Conservation (phyloP, 1,140 invertebrate genomes). For the Bombus sibiricus region DNA sequence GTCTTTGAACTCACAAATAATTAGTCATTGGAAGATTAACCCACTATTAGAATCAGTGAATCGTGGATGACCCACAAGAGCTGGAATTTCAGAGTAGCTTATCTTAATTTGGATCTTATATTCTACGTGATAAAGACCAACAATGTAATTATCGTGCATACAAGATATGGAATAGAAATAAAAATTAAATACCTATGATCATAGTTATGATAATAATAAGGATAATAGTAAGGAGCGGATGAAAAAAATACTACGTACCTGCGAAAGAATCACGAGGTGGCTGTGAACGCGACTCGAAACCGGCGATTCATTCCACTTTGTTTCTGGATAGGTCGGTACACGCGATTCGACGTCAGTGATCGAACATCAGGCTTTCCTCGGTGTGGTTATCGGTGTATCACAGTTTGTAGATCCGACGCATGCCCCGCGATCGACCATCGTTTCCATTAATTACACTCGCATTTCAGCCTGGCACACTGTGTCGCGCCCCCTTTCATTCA, state of each 20-base stretch:
- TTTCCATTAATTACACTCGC: conserved; percentile 65
- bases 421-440: conserved; percentile 61
- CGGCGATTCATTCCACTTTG: conserved; percentile 48
- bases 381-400: conserved; percentile 55
- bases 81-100: background rate
- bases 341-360: conserved; percentile 34
- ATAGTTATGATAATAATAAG: background rate
- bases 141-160: background rate
- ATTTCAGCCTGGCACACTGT: conserved; percentile 51
- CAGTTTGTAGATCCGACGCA: conserved; percentile 57
- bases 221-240: too few species aligned
- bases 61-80: background rate
- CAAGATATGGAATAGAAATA: too few species aligned
- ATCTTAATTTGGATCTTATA: background rate
- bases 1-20: background rate
- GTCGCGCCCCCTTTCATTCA: conserved; percentile 54
- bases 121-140: background rate
- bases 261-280: conserved; percentile 48
- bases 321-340: conserved; percentile 4
- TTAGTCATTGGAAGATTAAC: background rate
- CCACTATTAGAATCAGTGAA: background rate
- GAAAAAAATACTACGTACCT: conserved; percentile 33
- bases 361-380: conserved; percentile 40
- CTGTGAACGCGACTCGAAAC: conserved; percentile 36
- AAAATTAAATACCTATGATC: background rate